Evolutionary conservation across 2,797 vertebrate genomes (phyloP), one percentile per base, ranked within the genome.

Genomic region (Sorex maritimensis): DNA sequence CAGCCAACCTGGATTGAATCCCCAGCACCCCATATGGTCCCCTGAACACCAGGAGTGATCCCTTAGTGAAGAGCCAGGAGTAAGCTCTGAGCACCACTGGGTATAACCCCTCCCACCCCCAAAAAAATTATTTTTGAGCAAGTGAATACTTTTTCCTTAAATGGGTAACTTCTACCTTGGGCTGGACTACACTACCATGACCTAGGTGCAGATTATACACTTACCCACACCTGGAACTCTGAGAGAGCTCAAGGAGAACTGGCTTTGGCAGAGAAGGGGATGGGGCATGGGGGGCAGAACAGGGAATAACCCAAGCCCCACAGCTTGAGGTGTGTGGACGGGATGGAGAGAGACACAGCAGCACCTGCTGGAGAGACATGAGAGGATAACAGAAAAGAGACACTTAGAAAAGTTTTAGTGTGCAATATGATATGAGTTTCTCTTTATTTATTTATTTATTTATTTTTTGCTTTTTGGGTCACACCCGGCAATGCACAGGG

Each of bases 41-140:
- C 52, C 52, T 55, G 52, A 55, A 17, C 14, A 55, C 52, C 52
- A 55, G 52, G 52, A 14, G 17, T 55, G 52, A 55, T 55, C 52
- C 13, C 52, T 55, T 13, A 55, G 52, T 17, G 17, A 14, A 55
- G 11, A 55, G 52, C 52, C 52, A 55, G 52, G 52, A 14, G 10
- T 55, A 55, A 17, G 52, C 1, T 24, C 24, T 23, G 61, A 65
- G 21, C 61, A 65, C 21, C 21, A 44, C 41, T 44, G 41, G 41
- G 41, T 5, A 34, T 34, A 34, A 34, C 5, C 41, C 41, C 41
- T 7, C 41, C 41, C 5, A 7, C 41, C 19, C 19, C 13, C 55
- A 5, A 5, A 19, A 41, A 63, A 28, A 30, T 11, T 91, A 84
- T 73, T 68, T 86, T 81, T 77, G 71, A 89, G 52, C 80, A 46